A percentile compares a stretch with the other conserved stretches of the same genome.
Conservation (phyloP, 2,888 invertebrate species). For the Halictus ligatus region DNA sequence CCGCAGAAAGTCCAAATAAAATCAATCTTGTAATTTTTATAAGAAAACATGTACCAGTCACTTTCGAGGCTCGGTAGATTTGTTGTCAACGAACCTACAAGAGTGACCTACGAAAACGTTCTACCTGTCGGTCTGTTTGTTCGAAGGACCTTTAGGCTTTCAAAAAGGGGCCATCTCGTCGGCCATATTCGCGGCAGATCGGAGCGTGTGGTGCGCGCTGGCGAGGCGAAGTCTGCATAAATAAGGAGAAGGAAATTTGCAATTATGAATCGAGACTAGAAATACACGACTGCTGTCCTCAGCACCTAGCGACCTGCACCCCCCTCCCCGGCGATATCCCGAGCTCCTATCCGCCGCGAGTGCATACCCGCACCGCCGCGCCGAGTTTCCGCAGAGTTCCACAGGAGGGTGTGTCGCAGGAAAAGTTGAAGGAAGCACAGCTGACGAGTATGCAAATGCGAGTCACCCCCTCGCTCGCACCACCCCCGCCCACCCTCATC, state of each 20-base stretch:
- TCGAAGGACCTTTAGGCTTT: background rate
- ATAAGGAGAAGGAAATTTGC: slow-evolving; percentile 84
- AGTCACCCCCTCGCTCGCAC: slow-evolving; percentile 58
- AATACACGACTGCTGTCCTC: slow-evolving; percentile 78
- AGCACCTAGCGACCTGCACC: slow-evolving; percentile 43
- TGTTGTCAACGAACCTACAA: background rate
- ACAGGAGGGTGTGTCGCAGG: slow-evolving; percentile 79
- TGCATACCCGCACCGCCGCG: slow-evolving; percentile 66
- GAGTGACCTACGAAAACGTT: background rate
- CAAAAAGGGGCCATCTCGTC: background rate
- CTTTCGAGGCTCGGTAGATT: too few species aligned
- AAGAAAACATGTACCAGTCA: too few species aligned
- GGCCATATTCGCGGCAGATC: slow-evolving; percentile 63
- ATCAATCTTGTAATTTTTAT: too few species aligned
- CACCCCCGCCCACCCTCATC: slow-evolving; percentile 53
- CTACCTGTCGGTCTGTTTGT: background rate
- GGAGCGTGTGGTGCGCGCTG: slow-evolving; percentile 48
- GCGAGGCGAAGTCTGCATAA: slow-evolving; percentile 81
- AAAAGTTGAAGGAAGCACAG: slow-evolving; percentile 85
- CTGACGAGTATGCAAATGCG: slow-evolving; percentile 85
- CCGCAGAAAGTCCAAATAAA: too few species aligned
- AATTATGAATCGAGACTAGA: slow-evolving; percentile 84
- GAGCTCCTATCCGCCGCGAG: slow-evolving; percentile 52
- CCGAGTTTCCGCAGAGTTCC: slow-evolving; percentile 66
- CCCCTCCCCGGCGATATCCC: slow-evolving; percentile 5